A percentile compares a stretch with the other conserved stretches of the same genome.
phyloP scores from a whole-genome alignment of 2,888 invertebrate species.

The Microctonus hyperodae region DNA sequence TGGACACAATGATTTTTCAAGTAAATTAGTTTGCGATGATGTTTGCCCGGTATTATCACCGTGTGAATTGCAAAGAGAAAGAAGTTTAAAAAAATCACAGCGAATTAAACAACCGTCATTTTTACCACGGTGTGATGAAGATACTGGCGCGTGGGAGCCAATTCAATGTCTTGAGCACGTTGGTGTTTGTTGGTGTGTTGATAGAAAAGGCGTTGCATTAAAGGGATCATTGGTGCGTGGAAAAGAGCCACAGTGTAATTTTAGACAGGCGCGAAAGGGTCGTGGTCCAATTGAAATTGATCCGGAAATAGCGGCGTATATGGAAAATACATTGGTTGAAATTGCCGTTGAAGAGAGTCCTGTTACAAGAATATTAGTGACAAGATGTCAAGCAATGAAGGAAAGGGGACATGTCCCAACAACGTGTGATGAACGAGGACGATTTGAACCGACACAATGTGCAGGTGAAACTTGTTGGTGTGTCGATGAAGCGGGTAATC shows the following conservation, averaged over 20 bases:
- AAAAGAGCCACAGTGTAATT: conserved; percentile 78
- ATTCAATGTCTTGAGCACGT: conserved; percentile 80
- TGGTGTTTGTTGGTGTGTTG: conserved; percentile 89
- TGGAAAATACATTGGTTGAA: conserved; percentile 49
- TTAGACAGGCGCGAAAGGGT: conserved; percentile 76
- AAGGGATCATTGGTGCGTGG: conserved; percentile 83
- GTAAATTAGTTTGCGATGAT: conserved; percentile 77
- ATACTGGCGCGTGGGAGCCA: conserved; percentile 80
- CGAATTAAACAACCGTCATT: conserved; percentile 79
- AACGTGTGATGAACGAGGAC: conserved; percentile 74
- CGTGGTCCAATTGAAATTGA: conserved; percentile 42
- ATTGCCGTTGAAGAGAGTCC: conserved; percentile 50
- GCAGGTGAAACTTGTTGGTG: conserved; percentile 80
- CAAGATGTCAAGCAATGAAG: conserved; percentile 68
- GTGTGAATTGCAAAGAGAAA: conserved; percentile 81
- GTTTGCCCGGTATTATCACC: conserved; percentile 86
- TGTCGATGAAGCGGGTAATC: conserved; percentile 84
- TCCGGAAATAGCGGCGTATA: conserved; percentile 52
- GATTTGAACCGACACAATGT: conserved; percentile 80
- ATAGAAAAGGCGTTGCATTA: conserved; percentile 79
- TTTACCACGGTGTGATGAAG: conserved; percentile 77
- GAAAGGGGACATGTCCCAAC: conserved; percentile 62
- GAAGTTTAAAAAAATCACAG: conserved; percentile 76
- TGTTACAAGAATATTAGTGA: conserved; percentile 62
- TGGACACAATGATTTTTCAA: conserved; percentile 86